Percentiles rank a stretch among this genome's conserved stretches.
Evolutionary conservation across 2,888 invertebrate species (phyloP).

Genomic region (Ferrisia virgata): DNA sequence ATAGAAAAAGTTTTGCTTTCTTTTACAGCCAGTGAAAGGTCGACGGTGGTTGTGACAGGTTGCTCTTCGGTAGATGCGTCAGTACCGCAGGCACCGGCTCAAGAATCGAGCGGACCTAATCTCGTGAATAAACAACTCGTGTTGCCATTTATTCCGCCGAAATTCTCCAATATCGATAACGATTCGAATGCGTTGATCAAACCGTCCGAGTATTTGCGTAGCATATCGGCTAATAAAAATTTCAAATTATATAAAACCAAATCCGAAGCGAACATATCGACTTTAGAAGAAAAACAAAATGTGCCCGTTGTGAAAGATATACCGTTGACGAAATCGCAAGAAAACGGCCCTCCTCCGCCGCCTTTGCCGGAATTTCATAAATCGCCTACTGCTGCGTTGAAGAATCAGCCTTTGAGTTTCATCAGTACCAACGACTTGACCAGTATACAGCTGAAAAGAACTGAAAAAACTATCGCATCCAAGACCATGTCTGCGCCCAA

Average conservation of each 20-base stretch:
- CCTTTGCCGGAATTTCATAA: constrained; percentile 55
- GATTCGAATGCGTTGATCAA: constrained; percentile 83
- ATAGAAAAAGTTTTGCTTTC: constrained; percentile 38
- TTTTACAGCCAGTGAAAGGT: constrained; percentile 44
- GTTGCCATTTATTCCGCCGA: constrained; percentile 85
- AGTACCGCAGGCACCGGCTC: constrained; percentile 5
- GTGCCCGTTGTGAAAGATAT: constrained; percentile 15
- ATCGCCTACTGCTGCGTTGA: constrained; percentile 53
- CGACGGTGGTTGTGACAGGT: constrained; percentile 45
- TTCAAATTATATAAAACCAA: constrained; percentile 25
- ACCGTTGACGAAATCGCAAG: constrained; percentile 51
- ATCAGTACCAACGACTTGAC: constrained; percentile 85
- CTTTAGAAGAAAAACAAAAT: neutral
- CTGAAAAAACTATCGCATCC: constrained; percentile 70
- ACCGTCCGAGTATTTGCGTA: constrained; percentile 85
- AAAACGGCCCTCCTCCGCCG: constrained; percentile 54
- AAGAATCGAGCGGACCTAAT: constrained; percentile 28
- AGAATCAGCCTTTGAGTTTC: constrained; percentile 75
- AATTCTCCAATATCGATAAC: constrained; percentile 69
- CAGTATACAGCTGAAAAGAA: constrained; percentile 75
- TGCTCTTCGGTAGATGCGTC: constrained; percentile 14
- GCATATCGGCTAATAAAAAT: constrained; percentile 61
- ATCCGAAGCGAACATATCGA: constrained; percentile 35
- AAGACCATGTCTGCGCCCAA: constrained; percentile 82
- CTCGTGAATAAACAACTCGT: constrained; percentile 72